Base-by-base conservation (phyloP, 1,140 invertebrate species). In the Orussus abietinus region DNA sequence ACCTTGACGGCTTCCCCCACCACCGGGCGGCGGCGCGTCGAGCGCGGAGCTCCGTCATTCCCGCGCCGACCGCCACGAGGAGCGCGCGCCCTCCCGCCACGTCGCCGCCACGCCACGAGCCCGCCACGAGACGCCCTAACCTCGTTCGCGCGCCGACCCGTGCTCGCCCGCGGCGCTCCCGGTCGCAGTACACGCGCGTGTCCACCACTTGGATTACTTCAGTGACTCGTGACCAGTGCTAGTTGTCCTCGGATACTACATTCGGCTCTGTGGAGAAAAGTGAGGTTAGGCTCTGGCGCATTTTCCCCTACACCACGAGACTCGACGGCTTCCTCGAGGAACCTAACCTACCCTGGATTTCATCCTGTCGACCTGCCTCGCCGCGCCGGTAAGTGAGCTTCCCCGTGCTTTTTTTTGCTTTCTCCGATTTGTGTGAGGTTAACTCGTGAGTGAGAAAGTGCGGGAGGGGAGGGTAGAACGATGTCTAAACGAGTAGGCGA, bases 291-390 rank as follows among this genome's bases (percentile, higher is more conserved):
- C n/a, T n/a, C n/a, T n/a, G n/a, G n/a, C n/a, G n/a, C n/a, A n/a
- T n/a, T n/a, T n/a, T n/a, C n/a, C n/a, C n/a, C n/a, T n/a, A n/a
- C n/a, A n/a, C n/a, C n/a, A n/a, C n/a, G n/a, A n/a, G n/a, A n/a
- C n/a, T n/a, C n/a, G n/a, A n/a, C n/a, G n/a, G n/a, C n/a, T n/a
- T n/a, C n/a, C n/a, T n/a, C n/a, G n/a, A n/a, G n/a, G n/a, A n/a
- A n/a, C n/a, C n/a, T n/a, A n/a, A n/a, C n/a, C n/a, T 58, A 66
- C 67, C 49, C 65, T 69, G 66, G 65, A 71, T 66, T 65, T 61
- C 58, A 48, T 62, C 36, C 41, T 57, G 33, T 48, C 61, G 15
- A 62, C 52, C 42, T 57, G 54, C 38, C 51, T 60, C 36, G 51
- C 57, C 49, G 56, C 49, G 53, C 61, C 64, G 66, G 66, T 71